Percentiles rank a stretch among this genome's conserved stretches.
Conservation (phyloP, 2,888 invertebrate genomes). For the Heteropelma amictum region DNA sequence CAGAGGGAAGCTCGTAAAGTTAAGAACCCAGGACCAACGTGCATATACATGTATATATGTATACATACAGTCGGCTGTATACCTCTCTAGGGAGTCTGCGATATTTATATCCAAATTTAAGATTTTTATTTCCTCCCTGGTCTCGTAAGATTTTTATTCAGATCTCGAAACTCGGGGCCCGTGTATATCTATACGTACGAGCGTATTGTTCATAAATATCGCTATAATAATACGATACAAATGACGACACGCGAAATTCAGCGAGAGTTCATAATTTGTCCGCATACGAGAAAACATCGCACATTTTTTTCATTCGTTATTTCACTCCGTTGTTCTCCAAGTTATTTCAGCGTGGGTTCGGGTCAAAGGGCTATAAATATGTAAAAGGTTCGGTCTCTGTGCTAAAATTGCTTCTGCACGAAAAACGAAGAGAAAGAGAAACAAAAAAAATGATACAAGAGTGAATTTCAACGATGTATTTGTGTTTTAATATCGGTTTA, state of each 20-base stretch:
- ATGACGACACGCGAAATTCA: no score
- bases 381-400: background rate
- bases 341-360: no score
- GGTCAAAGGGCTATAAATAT: no score
- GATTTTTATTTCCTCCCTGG: constrained; percentile 57
- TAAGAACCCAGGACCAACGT: constrained; percentile 52
- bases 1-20: constrained; percentile 59
- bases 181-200: background rate
- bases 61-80: constrained; percentile 54
- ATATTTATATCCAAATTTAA: constrained; percentile 67
- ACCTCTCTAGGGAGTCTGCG: constrained; percentile 41
- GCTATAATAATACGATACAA: constrained; percentile 10
- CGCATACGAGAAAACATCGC: background rate
- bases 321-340: no score
- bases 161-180: background rate
- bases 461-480: no score
- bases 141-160: background rate
- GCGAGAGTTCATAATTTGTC: constrained; percentile 34
- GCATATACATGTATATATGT: no score
- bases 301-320: no score
- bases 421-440: no score
- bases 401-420: background rate
- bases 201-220: background rate
- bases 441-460: no score
- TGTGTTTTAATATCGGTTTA: background rate